phyloP scores from a whole-genome alignment of 1,140 invertebrate species.

The Scaptomyza hsui region DNA sequence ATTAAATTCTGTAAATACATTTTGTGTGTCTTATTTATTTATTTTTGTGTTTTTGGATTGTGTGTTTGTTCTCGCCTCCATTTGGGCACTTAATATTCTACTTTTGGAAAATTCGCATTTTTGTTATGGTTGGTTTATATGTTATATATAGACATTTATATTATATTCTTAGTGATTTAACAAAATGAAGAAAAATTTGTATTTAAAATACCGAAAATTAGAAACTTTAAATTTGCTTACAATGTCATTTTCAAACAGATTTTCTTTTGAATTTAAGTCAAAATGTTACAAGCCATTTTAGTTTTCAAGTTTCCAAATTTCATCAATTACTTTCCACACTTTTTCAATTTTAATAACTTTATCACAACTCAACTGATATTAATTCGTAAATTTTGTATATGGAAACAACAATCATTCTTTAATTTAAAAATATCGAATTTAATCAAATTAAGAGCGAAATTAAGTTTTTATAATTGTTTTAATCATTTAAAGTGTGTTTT shows the following conservation, averaged over 20 bases:
- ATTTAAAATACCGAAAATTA: not conserved
- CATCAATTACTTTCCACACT: not conserved
- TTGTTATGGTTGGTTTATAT: not conserved
- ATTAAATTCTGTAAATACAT: too few relatives aligned
- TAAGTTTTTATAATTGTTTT: too few relatives aligned
- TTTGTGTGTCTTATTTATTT: not conserved
- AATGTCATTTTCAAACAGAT: not conserved
- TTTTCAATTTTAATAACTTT: not conserved
- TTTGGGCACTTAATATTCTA: not conserved
- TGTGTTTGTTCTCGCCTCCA: not conserved
- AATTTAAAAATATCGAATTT: too few relatives aligned
- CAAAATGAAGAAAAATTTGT: not conserved
- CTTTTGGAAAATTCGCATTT: not conserved
- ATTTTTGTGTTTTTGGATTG: not conserved
- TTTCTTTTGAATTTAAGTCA: not conserved
- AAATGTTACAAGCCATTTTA: not conserved
- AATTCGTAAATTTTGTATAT: too few relatives aligned
- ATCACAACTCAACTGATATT: not conserved
- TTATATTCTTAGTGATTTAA: not conserved
- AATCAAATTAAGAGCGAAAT: too few relatives aligned
- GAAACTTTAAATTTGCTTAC: not conserved
- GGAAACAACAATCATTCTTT: too few relatives aligned
- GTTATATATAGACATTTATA: not conserved
- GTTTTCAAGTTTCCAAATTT: not conserved
- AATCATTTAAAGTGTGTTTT: too few relatives aligned